Conservation (phyloP, 2,888 invertebrate species). For the Clunio marinus region DNA sequence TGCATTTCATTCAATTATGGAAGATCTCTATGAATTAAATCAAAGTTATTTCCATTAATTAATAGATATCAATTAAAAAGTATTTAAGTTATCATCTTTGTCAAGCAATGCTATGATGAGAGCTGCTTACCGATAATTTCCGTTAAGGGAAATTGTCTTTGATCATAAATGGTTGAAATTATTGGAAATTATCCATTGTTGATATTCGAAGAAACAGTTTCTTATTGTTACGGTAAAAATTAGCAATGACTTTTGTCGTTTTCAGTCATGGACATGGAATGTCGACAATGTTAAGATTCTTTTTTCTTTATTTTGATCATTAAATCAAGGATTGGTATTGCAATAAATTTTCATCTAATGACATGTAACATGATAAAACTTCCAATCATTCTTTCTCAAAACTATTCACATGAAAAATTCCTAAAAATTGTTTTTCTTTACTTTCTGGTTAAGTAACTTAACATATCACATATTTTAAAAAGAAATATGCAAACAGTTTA, state of each 20-base stretch:
- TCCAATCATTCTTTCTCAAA: no score
- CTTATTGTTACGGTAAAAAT: neutral
- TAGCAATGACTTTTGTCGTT: neutral
- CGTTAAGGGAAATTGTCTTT: neutral
- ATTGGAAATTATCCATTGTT: neutral
- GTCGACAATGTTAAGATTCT: no score
- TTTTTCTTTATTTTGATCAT: no score
- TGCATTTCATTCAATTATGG: neutral
- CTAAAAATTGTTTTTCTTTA: no score
- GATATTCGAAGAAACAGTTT: neutral
- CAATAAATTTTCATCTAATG: no score
- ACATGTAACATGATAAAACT: no score
- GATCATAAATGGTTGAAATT: neutral
- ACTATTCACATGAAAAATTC: no score
- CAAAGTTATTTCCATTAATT: constrained; percentile 18
- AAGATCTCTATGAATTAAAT: neutral
- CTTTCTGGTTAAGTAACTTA: no score
- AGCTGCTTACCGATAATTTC: neutral
- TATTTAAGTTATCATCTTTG: constrained; percentile 7
- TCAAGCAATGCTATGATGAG: neutral
- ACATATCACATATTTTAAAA: no score
- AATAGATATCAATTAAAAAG: constrained; percentile 19
- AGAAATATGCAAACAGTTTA: no score
- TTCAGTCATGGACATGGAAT: no score
- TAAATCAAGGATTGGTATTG: no score